Conservation (phyloP, 2,113 vertebrate species). For the Pithys albifrons region DNA sequence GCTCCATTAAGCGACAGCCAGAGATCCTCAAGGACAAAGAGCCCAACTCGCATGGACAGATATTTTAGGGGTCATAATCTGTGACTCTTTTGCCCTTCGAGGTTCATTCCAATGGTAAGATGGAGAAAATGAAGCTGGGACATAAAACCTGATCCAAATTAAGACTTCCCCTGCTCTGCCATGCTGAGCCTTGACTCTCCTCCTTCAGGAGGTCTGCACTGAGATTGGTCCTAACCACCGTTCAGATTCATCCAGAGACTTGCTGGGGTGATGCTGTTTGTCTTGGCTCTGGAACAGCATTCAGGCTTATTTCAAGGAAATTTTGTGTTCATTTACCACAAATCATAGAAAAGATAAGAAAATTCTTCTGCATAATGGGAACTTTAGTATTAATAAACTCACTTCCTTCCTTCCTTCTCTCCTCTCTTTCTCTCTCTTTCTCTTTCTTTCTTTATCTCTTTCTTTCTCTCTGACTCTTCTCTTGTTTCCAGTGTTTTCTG, state of each 20-base stretch:
- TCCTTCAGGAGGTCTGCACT: neutral
- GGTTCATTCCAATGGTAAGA: neutral
- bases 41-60: neutral
- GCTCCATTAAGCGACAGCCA: conserved; percentile 39
- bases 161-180: neutral
- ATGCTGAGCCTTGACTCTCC: neutral
- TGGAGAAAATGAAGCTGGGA: neutral
- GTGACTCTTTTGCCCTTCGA: neutral
- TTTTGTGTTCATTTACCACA: neutral
- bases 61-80: neutral
- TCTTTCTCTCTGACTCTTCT: fast-evolving
- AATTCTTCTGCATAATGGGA: neutral
- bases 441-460: fast-evolving
- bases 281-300: neutral
- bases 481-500: neutral
- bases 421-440: no score
- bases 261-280: neutral
- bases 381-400: neutral
- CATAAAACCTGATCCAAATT: neutral
- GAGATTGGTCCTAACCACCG: neutral
- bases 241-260: neutral
- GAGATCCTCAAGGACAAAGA: conserved; percentile 57
- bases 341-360: neutral
- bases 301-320: neutral
- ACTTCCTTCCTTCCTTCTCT: neutral